Conservation (phyloP, 2,888 invertebrate genomes). For the Xestobium rufovillosum region DNA sequence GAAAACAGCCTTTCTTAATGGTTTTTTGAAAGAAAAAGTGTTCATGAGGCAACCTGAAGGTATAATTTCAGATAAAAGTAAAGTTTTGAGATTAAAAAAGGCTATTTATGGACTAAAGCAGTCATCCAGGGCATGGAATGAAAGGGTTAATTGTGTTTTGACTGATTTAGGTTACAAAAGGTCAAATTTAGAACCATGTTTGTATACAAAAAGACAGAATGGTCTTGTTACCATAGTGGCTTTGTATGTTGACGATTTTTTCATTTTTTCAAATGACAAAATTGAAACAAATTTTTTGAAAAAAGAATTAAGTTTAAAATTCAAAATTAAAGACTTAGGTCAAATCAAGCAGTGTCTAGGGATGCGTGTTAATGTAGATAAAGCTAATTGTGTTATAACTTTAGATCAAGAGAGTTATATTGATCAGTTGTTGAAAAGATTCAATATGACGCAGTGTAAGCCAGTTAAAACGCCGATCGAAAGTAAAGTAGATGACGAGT, state of each 20-base stretch:
- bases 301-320: constrained; percentile 18
- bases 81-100: constrained; percentile 17
- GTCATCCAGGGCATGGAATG: constrained; percentile 19
- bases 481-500: constrained; percentile 1
- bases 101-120: constrained; percentile 25
- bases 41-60: constrained; percentile 23
- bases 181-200: constrained; percentile 21
- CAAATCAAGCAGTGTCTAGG: constrained; percentile 18
- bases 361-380: constrained; percentile 16
- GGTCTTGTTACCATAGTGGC: constrained; percentile 20
- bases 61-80: constrained; percentile 13
- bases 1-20: constrained; percentile 28
- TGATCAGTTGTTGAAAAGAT: constrained; percentile 16
- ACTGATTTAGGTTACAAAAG: constrained; percentile 16
- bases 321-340: constrained; percentile 21
- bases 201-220: constrained; percentile 19
- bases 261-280: constrained; percentile 20
- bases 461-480: constrained; percentile 8
- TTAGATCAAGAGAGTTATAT: constrained; percentile 20
- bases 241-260: constrained; percentile 25
- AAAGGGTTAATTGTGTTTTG: constrained; percentile 14
- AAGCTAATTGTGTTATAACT: constrained; percentile 12
- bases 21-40: constrained; percentile 22
- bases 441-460: constrained; percentile 8
- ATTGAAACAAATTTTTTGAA: constrained; percentile 15